phyloP scores from a whole-genome alignment of 2,113 vertebrate genomes.

The Pelecanus crispus region DNA sequence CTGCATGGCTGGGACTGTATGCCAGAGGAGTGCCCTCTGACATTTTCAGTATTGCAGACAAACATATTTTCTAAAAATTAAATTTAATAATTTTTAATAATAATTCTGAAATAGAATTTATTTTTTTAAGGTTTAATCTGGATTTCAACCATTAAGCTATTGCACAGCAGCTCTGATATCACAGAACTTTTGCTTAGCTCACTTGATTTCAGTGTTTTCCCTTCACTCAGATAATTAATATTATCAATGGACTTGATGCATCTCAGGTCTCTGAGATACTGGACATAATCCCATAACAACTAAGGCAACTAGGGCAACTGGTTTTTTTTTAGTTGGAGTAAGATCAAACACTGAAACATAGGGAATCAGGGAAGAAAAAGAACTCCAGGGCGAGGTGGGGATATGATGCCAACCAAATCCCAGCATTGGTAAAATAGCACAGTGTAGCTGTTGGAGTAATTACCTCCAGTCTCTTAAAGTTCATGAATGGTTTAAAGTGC shows the following conservation, averaged over 20 bases:
- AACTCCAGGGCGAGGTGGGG: neutral
- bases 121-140: neutral
- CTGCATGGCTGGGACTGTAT: neutral
- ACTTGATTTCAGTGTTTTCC: neutral
- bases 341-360: neutral
- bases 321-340: neutral
- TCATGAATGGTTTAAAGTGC: neutral
- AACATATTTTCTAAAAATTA: neutral
- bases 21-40: neutral
- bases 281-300: neutral
- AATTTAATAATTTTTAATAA: neutral
- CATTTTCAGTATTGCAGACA: neutral
- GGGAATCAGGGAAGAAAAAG: neutral
- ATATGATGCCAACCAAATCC: neutral
- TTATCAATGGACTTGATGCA: neutral
- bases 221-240: neutral
- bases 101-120: neutral
- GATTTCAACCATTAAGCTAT: neutral
- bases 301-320: neutral
- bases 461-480: neutral
- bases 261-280: neutral
- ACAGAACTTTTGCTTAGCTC: neutral
- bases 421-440: neutral
- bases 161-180: neutral
- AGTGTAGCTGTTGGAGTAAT: neutral